phyloP scores from a whole-genome alignment of 2,797 vertebrate genomes.

The Diceros bicornis region DNA sequence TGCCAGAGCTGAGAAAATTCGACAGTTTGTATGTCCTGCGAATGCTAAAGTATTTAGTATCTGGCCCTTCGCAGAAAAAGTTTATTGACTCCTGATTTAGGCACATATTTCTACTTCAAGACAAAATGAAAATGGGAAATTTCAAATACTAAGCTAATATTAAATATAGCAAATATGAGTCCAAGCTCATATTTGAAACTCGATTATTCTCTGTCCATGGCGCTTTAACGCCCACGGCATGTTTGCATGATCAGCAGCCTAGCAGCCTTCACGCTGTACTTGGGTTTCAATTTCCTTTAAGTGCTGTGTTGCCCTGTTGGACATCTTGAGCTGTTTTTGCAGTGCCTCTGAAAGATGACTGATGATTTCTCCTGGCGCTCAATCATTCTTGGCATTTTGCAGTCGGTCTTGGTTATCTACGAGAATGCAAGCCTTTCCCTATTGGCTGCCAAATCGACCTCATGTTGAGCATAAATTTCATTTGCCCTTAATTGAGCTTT shows the following conservation, averaged over 20 bases:
- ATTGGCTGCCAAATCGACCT: background rate
- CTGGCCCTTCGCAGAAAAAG: background rate
- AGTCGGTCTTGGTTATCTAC: background rate
- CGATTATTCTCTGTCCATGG: background rate
- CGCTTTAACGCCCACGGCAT: background rate
- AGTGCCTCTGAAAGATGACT: background rate
- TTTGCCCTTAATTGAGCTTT: background rate
- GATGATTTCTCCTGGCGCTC: background rate
- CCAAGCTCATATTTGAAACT: background rate
- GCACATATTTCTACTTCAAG: background rate
- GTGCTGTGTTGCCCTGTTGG: background rate
- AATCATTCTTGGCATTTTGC: conserved; percentile 18
- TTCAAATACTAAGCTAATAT: background rate
- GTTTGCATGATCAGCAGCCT: background rate
- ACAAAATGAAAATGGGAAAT: background rate
- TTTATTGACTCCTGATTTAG: background rate
- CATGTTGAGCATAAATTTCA: background rate
- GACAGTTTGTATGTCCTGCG: background rate
- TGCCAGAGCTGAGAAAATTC: background rate
- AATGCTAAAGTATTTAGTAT: background rate
- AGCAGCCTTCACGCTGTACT: background rate
- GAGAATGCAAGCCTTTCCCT: background rate
- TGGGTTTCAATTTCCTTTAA: conserved; percentile 3
- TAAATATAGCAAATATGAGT: background rate
- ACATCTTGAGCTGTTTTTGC: background rate